These are phyloP conservation scores for Sarcophaga variegata DNA, from an alignment of 2,888 invertebrate genomes.

Conservation along the genomic window DNA sequence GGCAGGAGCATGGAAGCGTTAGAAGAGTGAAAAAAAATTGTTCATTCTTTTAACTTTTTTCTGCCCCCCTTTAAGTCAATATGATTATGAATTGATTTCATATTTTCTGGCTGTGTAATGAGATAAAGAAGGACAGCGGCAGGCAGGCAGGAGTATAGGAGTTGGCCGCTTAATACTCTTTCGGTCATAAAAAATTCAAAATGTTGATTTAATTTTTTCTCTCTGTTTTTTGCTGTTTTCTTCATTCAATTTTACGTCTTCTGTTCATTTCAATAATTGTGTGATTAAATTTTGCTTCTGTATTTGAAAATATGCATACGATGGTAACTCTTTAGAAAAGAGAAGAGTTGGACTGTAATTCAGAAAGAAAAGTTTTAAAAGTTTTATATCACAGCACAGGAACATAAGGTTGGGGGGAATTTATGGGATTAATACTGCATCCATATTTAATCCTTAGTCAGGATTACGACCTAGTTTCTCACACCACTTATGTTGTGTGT, in stretches of 20 bases:
- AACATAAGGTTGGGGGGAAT: too few relatives aligned
- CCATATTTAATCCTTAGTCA: too few relatives aligned
- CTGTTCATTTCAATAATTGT: constrained; percentile 31
- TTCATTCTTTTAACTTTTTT: constrained; percentile 35
- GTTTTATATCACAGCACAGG: too few relatives aligned
- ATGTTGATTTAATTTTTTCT: background rate
- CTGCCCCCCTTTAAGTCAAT: constrained; percentile 32
- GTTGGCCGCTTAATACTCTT: background rate
- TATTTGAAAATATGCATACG: background rate
- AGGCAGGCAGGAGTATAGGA: background rate
- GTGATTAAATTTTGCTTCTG: constrained; percentile 39
- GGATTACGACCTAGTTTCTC: too few relatives aligned
- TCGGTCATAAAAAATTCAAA: background rate
- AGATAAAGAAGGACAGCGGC: background rate
- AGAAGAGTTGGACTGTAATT: too few relatives aligned
- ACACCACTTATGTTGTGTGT: too few relatives aligned
- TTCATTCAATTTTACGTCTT: background rate
- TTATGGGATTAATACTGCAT: too few relatives aligned
- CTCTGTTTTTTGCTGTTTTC: background rate
- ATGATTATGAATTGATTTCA: constrained; percentile 65
- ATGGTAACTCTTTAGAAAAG: too few relatives aligned
- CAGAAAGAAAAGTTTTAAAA: too few relatives aligned
- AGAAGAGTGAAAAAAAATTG: constrained; percentile 7
- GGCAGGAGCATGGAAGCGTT: background rate
- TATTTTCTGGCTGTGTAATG: constrained; percentile 5